Conservation (phyloP, 2,113 vertebrate genomes). For the Triplophysa rosa region DNA sequence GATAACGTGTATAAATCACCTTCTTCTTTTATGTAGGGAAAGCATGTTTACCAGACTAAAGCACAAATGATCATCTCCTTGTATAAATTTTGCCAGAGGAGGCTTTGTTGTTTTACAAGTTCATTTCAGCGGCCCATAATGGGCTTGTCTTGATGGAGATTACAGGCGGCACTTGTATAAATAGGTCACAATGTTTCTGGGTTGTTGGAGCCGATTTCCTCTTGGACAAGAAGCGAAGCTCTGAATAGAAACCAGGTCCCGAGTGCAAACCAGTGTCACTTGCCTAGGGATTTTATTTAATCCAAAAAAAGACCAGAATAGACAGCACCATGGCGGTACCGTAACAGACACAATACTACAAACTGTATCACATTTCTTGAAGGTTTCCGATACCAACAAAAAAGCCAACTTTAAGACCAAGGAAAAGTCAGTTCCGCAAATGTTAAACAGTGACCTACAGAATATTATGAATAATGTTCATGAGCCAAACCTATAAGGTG, state of each 20-base stretch:
- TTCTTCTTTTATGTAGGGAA: not conserved
- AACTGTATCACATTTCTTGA: too few relatives aligned
- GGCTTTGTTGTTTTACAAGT: slow-evolving; percentile 8
- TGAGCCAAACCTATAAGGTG: too few relatives aligned
- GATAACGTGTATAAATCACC: not conserved
- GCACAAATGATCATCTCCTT: not conserved
- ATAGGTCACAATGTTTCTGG: slow-evolving; percentile 40
- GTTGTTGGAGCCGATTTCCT: slow-evolving; percentile 13
- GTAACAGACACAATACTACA: not conserved
- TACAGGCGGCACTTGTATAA: slow-evolving; percentile 20
- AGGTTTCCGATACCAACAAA: too few relatives aligned
- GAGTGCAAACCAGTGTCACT: slow-evolving; percentile 4
- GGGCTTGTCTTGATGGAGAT: slow-evolving; percentile 10
- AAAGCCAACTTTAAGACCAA: too few relatives aligned
- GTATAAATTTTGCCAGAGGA: slow-evolving; percentile 8
- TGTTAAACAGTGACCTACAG: too few relatives aligned
- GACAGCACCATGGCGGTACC: too few relatives aligned
- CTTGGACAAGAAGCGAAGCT: not conserved
- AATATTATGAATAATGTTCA: too few relatives aligned
- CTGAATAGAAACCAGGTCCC: slow-evolving; percentile 12
- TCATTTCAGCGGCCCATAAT: slow-evolving; percentile 17
- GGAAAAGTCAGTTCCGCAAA: too few relatives aligned
- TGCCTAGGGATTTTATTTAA: not conserved
- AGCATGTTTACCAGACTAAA: slow-evolving; percentile 8
- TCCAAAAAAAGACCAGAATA: too few relatives aligned